phyloP scores from a whole-genome alignment of 2,113 vertebrate species.

The Odontophorus gujanensis region DNA sequence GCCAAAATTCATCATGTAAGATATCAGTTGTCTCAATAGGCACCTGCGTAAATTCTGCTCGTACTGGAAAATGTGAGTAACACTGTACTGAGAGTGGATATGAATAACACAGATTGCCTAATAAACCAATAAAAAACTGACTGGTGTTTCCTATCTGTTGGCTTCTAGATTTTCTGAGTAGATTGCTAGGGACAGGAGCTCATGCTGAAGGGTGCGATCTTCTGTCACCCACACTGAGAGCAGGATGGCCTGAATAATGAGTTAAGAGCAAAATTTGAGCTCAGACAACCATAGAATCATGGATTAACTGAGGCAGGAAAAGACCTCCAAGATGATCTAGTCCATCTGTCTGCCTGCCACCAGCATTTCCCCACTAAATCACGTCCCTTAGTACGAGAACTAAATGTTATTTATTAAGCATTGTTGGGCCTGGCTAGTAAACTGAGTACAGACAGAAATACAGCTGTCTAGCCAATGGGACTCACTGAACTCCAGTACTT shows the following conservation, averaged over 20 bases:
- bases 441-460: background rate
- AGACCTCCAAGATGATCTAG: too few species aligned
- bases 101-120: background rate
- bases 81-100: background rate
- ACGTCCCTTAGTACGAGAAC: too few species aligned
- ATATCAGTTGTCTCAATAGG: background rate
- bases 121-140: background rate
- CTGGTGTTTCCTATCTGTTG: accelerated
- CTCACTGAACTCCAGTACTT: background rate
- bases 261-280: background rate
- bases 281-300: background rate
- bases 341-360: too few species aligned
- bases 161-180: background rate
- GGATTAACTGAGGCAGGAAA: too few species aligned
- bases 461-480: background rate
- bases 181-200: background rate
- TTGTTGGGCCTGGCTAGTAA: background rate
- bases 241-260: background rate
- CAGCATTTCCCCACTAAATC: too few species aligned
- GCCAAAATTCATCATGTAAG: background rate
- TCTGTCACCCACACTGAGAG: background rate
- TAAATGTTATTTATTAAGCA: too few species aligned
- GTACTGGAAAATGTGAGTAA: background rate
- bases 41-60: background rate
- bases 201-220: background rate